phyloP scores from a whole-genome alignment of 1,140 invertebrate genomes.

The Subanguina moxae region DNA sequence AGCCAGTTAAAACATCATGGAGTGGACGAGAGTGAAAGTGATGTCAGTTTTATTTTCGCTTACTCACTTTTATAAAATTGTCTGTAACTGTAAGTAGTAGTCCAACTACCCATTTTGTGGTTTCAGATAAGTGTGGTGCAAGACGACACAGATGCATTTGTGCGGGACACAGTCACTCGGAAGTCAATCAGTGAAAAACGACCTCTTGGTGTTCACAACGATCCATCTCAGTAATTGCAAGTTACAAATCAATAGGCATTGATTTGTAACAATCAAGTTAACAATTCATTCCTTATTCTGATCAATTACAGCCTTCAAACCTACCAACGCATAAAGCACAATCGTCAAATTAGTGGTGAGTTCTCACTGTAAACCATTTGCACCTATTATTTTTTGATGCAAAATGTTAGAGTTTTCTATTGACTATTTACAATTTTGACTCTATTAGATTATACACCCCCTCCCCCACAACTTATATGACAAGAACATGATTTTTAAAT shows the following conservation, averaged over 20 bases:
- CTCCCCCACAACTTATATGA: too few species aligned
- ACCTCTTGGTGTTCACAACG: conserved; percentile 16
- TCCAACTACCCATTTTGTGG: not conserved
- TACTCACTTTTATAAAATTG: not conserved
- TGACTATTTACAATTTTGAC: too few species aligned
- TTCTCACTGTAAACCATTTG: too few species aligned
- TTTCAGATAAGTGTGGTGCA: conserved; percentile 1
- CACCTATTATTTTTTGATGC: too few species aligned
- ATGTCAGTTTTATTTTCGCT: not conserved
- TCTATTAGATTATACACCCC: too few species aligned
- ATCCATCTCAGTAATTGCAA: conserved; percentile 15
- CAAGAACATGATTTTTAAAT: too few species aligned
- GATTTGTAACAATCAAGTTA: too few species aligned
- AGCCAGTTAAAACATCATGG: not conserved
- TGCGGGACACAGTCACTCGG: conserved; percentile 13
- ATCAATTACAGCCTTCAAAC: conserved; percentile 28
- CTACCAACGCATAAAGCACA: conserved; percentile 35
- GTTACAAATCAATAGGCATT: too few species aligned
- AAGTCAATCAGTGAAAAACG: conserved; percentile 41
- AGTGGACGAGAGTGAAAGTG: not conserved
- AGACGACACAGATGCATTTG: conserved; percentile 27
- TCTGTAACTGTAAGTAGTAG: too few species aligned
- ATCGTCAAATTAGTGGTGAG: conserved; percentile 41
- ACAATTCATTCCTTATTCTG: too few species aligned
- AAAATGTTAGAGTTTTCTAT: too few species aligned